Base-by-base conservation (phyloP, 1,140 invertebrate species). In the Apis cerana region DNA sequence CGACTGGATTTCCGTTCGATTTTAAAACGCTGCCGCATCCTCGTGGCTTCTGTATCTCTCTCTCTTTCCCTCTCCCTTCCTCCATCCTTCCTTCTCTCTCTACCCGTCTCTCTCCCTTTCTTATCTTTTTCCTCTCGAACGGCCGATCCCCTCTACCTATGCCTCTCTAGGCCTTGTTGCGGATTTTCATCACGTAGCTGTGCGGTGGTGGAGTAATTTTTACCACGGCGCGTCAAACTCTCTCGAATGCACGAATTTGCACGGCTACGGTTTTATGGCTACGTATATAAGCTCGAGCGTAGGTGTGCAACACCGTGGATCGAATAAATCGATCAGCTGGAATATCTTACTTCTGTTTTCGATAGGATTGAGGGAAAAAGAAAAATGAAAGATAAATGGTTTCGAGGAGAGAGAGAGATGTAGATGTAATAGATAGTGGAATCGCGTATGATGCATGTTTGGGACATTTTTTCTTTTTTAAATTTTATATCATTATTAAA, bases 1-100 rank as follows among this genome's bases (percentile, higher is more conserved):
- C 56, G 67, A 83, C 86, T 85, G 82, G 81, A 62, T 85, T 89
- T 88, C 85, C 83, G 85, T 84, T 85, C 62, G 83, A 87, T 88
- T 85, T 88, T 78, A 84, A 86, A 87, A 76, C 65, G 64, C 33
- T 50, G 43, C 69, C 56, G 62, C 70, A 67, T 71, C 75, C 71
- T 75, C 56, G 76, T 58, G 74, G 11, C 33, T 72, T 67, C 17
- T 65, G 21, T 21, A 21, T 50, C 62, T 2, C 10, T 8, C 9
- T 0, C 43, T 21, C 19, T 71, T 33, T 19, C 50, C 23, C 2
- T 33, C 33, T 33, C 27, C 27, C 27, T 33, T 33, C 2, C 33
- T 33, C 2, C 33, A 33, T 33, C 33, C 27, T 70, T 21, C 58
- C 12, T 23, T 27, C 27, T 84, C 65, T 56, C 12, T 43, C 3